Percentiles rank a stretch among this genome's conserved stretches.
Conservation (phyloP, 2,888 invertebrate species). For the Drosophila dives region DNA sequence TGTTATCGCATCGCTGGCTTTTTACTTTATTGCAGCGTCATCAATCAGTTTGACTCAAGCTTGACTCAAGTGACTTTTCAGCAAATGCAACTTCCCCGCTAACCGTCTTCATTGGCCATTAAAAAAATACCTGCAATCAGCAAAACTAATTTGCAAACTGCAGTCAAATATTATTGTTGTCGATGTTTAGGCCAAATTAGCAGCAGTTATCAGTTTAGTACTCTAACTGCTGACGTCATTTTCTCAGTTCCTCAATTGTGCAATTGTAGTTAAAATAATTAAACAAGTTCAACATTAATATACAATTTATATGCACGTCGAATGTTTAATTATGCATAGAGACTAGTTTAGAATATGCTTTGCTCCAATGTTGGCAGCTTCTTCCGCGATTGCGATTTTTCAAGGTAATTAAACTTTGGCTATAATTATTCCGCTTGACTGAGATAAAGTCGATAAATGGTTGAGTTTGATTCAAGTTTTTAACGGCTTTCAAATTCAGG, state of each 20-base stretch:
- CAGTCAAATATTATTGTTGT: background rate
- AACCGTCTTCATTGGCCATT: slow-evolving; percentile 30
- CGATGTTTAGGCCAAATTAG: slow-evolving; percentile 6
- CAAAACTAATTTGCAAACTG: slow-evolving; percentile 64
- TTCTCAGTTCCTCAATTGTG: slow-evolving; percentile 30
- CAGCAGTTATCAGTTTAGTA: slow-evolving; percentile 5
- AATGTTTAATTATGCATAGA: slow-evolving; percentile 54
- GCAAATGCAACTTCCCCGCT: slow-evolving; percentile 45
- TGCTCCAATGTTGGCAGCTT: slow-evolving; percentile 2
- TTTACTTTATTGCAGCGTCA: slow-evolving; percentile 69
- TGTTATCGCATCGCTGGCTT: slow-evolving; percentile 71
- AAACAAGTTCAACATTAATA: slow-evolving; percentile 30
- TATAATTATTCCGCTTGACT: slow-evolving; percentile 3
- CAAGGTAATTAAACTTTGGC: slow-evolving; percentile 27
- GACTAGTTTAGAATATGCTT: slow-evolving; percentile 28
- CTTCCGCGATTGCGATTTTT: slow-evolving; percentile 50
- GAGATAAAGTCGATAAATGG: background rate
- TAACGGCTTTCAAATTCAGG: slow-evolving; percentile 4
- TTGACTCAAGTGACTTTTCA: slow-evolving; percentile 25
- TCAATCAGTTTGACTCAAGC: slow-evolving; percentile 55
- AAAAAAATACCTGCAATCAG: slow-evolving; percentile 41
- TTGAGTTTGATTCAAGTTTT: background rate
- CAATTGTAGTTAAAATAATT: slow-evolving; percentile 2
- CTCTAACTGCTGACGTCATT: slow-evolving; percentile 37
- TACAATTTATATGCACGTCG: slow-evolving; percentile 22